Base-by-base conservation (phyloP, 2,797 vertebrate species). In the Acrocephalus scirpaceus region DNA sequence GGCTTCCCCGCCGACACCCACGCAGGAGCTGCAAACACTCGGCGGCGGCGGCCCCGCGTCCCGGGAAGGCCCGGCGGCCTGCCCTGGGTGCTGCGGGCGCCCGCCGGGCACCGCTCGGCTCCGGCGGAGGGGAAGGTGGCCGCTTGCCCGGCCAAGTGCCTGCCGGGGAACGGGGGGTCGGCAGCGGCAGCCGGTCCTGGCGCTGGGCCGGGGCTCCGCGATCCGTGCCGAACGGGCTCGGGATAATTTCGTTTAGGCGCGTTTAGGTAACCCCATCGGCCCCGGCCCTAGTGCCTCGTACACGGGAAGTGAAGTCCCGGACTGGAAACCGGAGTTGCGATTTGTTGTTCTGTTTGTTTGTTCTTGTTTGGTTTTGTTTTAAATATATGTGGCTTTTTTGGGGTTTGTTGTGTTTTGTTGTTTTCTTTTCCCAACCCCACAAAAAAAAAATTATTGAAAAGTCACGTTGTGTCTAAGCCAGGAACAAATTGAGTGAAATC, bases 381-480 rank as follows among this genome's bases (percentile, higher is more conserved):
- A 44, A 56, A 61, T 48, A 57, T 23, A 26, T 11, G 30, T 30
- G 36, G 7, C 8, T 71, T 90, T 45, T 14, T 7, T 23, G 4
- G 15, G 4, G 4, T 6, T 67, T 50, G 19, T 62, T 44, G 21
- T 20, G 27, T 13, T 48, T 26, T 23, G 6, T 36, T 36, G 17
- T 17, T 18, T 19, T 26, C 32, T n/a, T n/a, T 13, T 3, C 1
- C 1, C 8, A 8, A 8, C 2, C 2, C 2, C 4, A 3, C 5
- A 5, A 60, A 56, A 54, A 36, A 42, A 42, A 42, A 42, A 15
- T 38, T 9, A 25, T 4, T 25, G 9, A 72, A 74, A 81, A 88
- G 7, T 69, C 19, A 11, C 19, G 3, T 38, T 30, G 8, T 17
- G 34, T 27, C 30, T 47, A 14, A 38, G 9, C 12, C 17, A 18